These are phyloP conservation scores for Rhinoderma darwinii DNA, from an alignment of 2,113 vertebrate species.

Conservation along the genomic window DNA sequence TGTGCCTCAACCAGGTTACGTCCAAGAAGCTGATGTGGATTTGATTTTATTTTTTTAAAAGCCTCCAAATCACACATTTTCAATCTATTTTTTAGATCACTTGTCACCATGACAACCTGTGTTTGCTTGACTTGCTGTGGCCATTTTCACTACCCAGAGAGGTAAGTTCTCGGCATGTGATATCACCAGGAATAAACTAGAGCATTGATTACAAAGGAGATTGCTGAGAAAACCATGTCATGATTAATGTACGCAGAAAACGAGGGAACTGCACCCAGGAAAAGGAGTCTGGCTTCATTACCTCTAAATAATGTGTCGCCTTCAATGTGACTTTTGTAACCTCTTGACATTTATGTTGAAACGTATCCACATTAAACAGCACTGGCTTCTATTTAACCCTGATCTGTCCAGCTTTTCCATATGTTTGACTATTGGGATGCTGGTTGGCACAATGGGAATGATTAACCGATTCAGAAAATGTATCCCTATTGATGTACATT, in stretches of 20 bases:
- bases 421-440: no score
- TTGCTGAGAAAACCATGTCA: neutral
- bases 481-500: no score
- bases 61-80: neutral
- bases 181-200: neutral
- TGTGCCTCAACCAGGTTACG: neutral
- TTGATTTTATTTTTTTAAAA: neutral
- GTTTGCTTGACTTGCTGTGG: constrained; percentile 7
- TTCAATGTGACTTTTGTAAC: neutral
- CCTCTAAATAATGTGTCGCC: neutral
- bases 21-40: neutral
- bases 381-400: neutral
- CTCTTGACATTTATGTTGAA: neutral
- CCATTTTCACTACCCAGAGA: constrained; percentile 29
- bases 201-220: constrained; percentile 19
- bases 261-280: neutral
- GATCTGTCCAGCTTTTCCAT: neutral
- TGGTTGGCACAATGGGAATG: no score
- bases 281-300: neutral
- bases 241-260: neutral
- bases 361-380: neutral
- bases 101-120: constrained; percentile 29
- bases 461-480: no score
- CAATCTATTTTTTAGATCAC: neutral
- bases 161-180: neutral